A percentile compares a stretch with the other conserved stretches of the same genome.
Evolutionary conservation across 2,113 vertebrate genomes (phyloP).

Genomic region (Myrmophylax atrothorax): DNA sequence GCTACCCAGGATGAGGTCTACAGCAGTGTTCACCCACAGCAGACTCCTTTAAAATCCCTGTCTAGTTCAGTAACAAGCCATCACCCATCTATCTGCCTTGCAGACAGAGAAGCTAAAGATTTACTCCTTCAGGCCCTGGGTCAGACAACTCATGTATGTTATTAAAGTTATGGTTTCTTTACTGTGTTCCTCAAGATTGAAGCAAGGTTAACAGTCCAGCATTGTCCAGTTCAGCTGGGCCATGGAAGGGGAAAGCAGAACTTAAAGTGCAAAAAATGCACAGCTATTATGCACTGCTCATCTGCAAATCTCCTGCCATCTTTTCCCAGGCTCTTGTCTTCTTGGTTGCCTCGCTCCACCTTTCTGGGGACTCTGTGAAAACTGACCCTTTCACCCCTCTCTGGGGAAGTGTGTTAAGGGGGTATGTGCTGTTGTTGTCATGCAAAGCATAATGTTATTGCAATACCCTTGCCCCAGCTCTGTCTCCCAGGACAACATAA

Average conservation of each 20-base stretch:
- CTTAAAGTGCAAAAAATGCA: background rate
- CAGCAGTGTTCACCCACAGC: background rate
- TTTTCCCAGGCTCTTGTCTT: background rate
- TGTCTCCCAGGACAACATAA: slow-evolving; percentile 11
- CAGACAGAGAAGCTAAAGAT: background rate
- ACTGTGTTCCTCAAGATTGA: background rate
- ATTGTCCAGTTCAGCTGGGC: background rate
- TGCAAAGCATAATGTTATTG: background rate
- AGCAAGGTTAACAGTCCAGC: background rate
- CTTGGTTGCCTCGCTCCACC: background rate
- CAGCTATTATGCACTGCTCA: background rate
- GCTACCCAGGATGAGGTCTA: background rate
- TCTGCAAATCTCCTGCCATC: background rate
- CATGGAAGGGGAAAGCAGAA: background rate
- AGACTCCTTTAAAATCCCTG: background rate
- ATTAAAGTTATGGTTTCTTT: background rate
- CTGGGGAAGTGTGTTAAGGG: background rate
- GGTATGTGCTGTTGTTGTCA: background rate
- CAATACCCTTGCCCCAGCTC: background rate
- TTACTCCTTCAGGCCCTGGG: background rate
- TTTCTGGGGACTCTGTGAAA: background rate
- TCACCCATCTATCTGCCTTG: background rate
- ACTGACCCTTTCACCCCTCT: background rate
- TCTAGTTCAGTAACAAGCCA: background rate
- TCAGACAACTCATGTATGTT: background rate